Evolutionary conservation across 2,113 vertebrate genomes (phyloP).

Genomic region (Pomatorhinus ruficollis): DNA sequence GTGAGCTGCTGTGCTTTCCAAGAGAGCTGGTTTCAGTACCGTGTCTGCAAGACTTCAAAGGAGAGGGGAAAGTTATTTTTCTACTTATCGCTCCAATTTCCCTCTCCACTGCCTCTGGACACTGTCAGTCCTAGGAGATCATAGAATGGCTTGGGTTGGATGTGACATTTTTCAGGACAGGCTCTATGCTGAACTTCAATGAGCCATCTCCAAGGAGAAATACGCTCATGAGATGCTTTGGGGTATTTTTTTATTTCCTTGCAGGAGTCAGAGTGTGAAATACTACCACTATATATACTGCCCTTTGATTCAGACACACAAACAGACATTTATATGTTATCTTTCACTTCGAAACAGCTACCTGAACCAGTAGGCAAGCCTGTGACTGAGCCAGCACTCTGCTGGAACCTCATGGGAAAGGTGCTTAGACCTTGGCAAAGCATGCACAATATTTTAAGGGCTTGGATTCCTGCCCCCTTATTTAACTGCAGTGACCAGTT

Average conservation of each 20-base stretch:
- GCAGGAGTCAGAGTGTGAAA: not conserved
- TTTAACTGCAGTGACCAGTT: not conserved
- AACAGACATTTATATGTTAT: not conserved
- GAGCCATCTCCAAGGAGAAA: not conserved
- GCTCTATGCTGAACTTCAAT: accelerated
- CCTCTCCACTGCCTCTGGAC: not conserved
- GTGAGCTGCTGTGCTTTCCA: not conserved
- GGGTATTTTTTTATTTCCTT: not conserved
- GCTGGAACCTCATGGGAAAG: not conserved
- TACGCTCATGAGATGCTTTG: accelerated
- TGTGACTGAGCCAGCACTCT: not conserved
- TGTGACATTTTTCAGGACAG: not conserved
- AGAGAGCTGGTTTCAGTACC: not conserved
- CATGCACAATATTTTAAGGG: not conserved
- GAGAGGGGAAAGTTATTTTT: not conserved
- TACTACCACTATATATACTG: not conserved
- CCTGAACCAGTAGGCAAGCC: not conserved
- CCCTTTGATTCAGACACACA: not conserved
- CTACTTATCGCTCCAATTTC: not conserved
- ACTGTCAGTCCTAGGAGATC: not conserved
- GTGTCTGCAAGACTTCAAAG: not conserved
- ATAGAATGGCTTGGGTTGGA: not conserved
- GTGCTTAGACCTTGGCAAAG: not conserved
- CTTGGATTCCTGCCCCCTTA: not conserved
- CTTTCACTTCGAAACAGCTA: not conserved